These are phyloP conservation scores for Hypomecis atomaria DNA, from an alignment of 2,888 invertebrate genomes.

Conservation along the genomic window DNA sequence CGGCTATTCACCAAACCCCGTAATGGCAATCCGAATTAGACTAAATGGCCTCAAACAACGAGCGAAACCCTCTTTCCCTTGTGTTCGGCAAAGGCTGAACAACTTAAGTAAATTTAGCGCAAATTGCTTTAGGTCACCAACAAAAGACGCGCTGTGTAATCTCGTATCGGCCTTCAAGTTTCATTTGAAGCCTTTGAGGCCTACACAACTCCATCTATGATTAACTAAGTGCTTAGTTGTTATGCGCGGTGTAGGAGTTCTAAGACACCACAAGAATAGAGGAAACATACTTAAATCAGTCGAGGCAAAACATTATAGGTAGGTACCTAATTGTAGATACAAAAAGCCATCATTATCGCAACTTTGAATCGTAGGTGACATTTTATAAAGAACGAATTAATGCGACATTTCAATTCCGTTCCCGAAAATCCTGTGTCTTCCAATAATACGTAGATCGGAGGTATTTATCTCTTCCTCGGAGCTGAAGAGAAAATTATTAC, in stretches of 20 bases:
- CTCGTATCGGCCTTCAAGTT: constrained; percentile 28
- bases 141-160: constrained; percentile 40
- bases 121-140: constrained; percentile 45
- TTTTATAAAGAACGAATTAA: constrained; percentile 37
- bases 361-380: not conserved
- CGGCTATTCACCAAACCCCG: constrained; percentile 40
- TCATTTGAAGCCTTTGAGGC: constrained; percentile 21
- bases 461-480: constrained; percentile 65
- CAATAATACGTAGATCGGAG: constrained; percentile 70
- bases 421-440: constrained; percentile 62
- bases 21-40: constrained; percentile 51
- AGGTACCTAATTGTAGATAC: not conserved
- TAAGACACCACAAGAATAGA: constrained; percentile 6
- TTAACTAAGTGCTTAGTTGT: constrained; percentile 10
- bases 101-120: constrained; percentile 51
- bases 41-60: constrained; percentile 49
- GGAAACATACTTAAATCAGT: constrained; percentile 5
- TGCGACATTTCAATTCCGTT: constrained; percentile 55
- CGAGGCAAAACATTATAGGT: not conserved
- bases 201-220: constrained; percentile 16
- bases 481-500: constrained; percentile 75
- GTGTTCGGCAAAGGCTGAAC: constrained; percentile 48
- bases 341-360: not conserved
- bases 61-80: constrained; percentile 46
- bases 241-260: constrained; percentile 10